Evolutionary conservation across 2,797 vertebrate genomes (phyloP).

Genomic region (Uromys caudimaculatus): DNA sequence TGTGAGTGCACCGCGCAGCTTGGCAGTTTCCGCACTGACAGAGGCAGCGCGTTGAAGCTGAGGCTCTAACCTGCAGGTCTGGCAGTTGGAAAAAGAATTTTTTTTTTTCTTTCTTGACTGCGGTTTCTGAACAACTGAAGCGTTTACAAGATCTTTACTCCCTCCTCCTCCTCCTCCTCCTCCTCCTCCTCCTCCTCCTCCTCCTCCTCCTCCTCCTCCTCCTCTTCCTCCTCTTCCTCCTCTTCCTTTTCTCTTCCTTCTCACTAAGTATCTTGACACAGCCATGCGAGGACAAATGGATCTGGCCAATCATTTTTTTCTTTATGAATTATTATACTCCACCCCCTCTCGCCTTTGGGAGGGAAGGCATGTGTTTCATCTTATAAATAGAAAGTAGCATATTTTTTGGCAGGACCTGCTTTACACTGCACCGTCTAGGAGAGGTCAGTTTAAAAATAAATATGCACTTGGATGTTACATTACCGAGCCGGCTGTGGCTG

Average conservation of each 20-base stretch:
- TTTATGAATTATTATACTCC: constrained; percentile 70
- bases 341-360: constrained; percentile 63
- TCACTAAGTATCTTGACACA: constrained; percentile 65
- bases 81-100: not conserved
- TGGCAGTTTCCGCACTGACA: not conserved
- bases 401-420: constrained; percentile 77
- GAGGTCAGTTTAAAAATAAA: constrained; percentile 81
- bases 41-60: not conserved
- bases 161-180: not conserved
- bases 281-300: constrained; percentile 55
- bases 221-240: not conserved
- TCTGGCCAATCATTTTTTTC: constrained; percentile 65
- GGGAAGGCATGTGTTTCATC: constrained; percentile 83
- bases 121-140: constrained; percentile 65
- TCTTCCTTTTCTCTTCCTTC: not conserved
- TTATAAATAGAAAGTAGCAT: constrained; percentile 84
- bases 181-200: not conserved
- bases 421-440: constrained; percentile 71
- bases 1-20: not conserved
- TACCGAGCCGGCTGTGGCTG: constrained; percentile 64
- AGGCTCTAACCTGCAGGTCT: constrained; percentile 53
- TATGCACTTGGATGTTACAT: constrained; percentile 76
- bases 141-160: constrained; percentile 9
- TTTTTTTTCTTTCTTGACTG: not conserved
- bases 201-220: not conserved